Evolutionary conservation across 2,113 vertebrate species (phyloP).

Genomic region (Pseudopodoces humilis): DNA sequence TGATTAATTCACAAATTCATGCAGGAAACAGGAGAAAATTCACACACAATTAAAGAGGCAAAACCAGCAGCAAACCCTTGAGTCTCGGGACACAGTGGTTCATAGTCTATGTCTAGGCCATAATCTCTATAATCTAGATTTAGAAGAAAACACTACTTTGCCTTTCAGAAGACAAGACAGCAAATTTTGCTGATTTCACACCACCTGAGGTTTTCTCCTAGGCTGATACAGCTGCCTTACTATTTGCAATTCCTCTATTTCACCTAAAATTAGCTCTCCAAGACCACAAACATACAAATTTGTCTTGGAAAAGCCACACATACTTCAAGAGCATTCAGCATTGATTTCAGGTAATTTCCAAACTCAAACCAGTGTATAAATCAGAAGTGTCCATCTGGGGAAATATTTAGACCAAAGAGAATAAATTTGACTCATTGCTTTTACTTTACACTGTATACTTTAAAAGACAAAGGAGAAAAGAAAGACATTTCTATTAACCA

Average conservation of each 20-base stretch:
- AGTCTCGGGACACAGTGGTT: neutral
- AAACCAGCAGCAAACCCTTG: neutral
- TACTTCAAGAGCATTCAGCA: neutral
- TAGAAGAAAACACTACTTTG: neutral
- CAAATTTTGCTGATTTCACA: neutral
- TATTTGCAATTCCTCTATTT: neutral
- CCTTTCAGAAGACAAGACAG: neutral
- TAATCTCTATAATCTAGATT: neutral
- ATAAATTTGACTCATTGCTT: neutral
- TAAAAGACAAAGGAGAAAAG: neutral
- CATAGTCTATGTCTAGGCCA: neutral
- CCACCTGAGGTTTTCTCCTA: neutral
- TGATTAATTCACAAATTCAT: neutral
- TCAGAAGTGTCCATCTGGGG: neutral
- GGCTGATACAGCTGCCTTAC: neutral
- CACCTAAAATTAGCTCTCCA: neutral
- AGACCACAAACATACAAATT: neutral
- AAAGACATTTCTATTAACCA: neutral
- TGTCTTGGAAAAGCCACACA: neutral
- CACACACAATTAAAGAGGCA: neutral
- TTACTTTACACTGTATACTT: neutral
- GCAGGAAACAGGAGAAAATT: neutral
- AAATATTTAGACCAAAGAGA: neutral
- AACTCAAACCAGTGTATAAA: neutral
- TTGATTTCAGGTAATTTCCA: neutral